Percentiles rank a stretch among this genome's conserved stretches.
phyloP scores from a whole-genome alignment of 2,113 vertebrate genomes.

The Haemorhous mexicanus region DNA sequence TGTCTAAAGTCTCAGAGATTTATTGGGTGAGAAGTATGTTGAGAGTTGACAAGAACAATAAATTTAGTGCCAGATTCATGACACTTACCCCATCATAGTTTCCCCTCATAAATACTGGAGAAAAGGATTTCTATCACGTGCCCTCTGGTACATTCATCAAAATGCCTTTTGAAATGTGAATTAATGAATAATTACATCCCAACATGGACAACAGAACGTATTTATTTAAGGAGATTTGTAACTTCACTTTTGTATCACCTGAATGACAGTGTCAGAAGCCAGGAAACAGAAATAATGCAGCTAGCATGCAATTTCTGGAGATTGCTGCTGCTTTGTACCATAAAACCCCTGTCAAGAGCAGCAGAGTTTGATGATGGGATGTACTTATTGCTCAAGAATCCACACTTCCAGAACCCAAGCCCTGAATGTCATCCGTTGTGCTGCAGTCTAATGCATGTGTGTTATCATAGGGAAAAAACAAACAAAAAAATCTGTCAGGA shows the following conservation, averaged over 20 bases:
- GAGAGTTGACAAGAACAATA: conserved; percentile 44
- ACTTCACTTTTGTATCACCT: conserved; percentile 9
- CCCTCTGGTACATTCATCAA: conserved; percentile 20
- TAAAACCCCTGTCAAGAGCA: neutral
- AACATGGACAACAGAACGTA: neutral
- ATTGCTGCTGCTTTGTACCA: neutral
- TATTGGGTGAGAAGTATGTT: conserved; percentile 47
- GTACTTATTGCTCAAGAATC: neutral
- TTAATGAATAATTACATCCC: conserved; percentile 42
- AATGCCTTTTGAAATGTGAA: conserved; percentile 30
- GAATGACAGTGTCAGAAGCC: neutral
- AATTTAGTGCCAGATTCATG: conserved; percentile 44
- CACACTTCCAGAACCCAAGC: neutral
- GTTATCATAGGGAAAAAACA: neutral
- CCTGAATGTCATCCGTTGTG: neutral
- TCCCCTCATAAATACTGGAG: conserved; percentile 54
- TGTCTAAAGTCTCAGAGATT: conserved; percentile 32
- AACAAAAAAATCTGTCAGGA: neutral
- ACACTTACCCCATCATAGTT: neutral
- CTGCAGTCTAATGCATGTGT: neutral
- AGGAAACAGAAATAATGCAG: neutral
- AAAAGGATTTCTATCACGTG: conserved; percentile 31
- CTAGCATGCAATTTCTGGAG: neutral
- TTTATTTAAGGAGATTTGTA: conserved; percentile 34
- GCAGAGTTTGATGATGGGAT: neutral